Evolutionary conservation across 2,888 invertebrate species (phyloP).

Genomic region (Nymphalis polychloros): DNA sequence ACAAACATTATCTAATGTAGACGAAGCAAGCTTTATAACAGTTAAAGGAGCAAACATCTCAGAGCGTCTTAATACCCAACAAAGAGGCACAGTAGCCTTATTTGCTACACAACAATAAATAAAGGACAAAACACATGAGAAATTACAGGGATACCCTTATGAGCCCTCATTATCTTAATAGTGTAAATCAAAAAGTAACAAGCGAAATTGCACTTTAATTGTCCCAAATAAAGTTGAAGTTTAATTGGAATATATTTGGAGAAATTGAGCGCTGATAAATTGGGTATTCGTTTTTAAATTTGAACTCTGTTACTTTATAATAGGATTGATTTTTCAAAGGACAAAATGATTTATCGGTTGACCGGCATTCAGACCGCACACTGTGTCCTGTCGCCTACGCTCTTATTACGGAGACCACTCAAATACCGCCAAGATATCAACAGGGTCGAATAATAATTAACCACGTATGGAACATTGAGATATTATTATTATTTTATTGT

Average conservation of each 20-base stretch:
- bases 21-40: slow-evolving; percentile 37
- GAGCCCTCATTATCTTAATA: slow-evolving; percentile 77
- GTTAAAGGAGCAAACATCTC: slow-evolving; percentile 47
- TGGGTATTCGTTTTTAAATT: slow-evolving; percentile 37
- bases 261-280: slow-evolving; percentile 50
- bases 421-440: slow-evolving; percentile 49
- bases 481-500: slow-evolving; percentile 37
- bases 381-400: slow-evolving; percentile 66
- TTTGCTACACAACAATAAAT: slow-evolving; percentile 68
- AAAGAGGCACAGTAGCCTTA: slow-evolving; percentile 69
- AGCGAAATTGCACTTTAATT: slow-evolving; percentile 45
- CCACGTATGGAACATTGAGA: slow-evolving; percentile 45
- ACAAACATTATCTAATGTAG: slow-evolving; percentile 5
- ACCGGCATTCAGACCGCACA: slow-evolving; percentile 69
- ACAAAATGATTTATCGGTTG: slow-evolving; percentile 48
- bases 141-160: slow-evolving; percentile 74
- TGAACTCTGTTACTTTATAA: slow-evolving; percentile 35
- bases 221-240: slow-evolving; percentile 44
- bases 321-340: slow-evolving; percentile 46
- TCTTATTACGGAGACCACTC: slow-evolving; percentile 60
- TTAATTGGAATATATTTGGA: slow-evolving; percentile 34
- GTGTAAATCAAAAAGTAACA: slow-evolving; percentile 53
- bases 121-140: slow-evolving; percentile 73
- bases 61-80: slow-evolving; percentile 43
- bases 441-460: slow-evolving; percentile 54